Conservation (phyloP, 1,140 invertebrate genomes). For the Apocrypta bakeri region DNA sequence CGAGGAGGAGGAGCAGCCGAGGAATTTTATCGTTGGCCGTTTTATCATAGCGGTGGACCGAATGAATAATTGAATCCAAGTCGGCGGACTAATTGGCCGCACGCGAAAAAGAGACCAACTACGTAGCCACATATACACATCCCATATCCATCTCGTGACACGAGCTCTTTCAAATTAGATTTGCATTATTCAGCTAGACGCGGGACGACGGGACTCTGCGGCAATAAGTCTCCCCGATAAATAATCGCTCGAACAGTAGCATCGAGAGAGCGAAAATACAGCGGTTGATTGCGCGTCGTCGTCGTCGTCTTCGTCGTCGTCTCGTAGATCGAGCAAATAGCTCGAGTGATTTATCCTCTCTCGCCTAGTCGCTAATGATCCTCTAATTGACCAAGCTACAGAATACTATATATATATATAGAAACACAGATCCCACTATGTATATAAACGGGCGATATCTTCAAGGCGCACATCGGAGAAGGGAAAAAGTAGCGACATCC, state of each 20-base stretch:
- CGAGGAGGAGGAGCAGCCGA: background rate
- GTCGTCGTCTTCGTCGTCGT: background rate
- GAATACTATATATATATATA: background rate
- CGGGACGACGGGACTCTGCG: background rate
- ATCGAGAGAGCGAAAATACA: background rate
- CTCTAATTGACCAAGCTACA: background rate
- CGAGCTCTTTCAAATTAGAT: background rate
- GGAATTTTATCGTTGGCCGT: background rate
- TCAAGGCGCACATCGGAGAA: no score
- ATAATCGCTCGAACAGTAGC: background rate
- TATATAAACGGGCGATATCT: background rate
- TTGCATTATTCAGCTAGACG: background rate
- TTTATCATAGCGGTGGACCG: no score
- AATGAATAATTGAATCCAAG: background rate
- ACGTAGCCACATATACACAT: background rate
- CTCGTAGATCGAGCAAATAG: background rate
- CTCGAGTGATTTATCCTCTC: constrained; percentile 1
- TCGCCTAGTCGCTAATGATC: background rate
- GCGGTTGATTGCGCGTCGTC: background rate
- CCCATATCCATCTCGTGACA: background rate
- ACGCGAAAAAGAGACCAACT: constrained; percentile 1
- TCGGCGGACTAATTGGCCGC: background rate
- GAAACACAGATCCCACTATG: no score
- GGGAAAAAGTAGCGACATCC: background rate
- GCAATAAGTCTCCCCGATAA: background rate